Evolutionary conservation across 2,888 invertebrate genomes (phyloP).

Genomic region (Baccha elongata): DNA sequence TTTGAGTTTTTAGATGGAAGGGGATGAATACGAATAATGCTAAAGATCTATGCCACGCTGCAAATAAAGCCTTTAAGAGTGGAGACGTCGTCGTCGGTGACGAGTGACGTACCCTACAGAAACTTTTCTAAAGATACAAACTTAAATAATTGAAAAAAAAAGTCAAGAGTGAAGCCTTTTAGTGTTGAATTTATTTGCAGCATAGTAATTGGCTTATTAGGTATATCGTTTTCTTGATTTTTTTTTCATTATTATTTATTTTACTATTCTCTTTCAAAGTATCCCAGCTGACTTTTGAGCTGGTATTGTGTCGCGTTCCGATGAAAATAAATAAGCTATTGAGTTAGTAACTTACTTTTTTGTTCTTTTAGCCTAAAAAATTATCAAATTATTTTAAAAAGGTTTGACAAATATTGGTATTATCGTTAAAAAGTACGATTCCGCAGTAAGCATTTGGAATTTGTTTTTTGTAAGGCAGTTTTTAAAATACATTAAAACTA

Average conservation of each 20-base stretch:
- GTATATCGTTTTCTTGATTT: conserved; percentile 56
- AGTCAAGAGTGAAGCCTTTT: background rate
- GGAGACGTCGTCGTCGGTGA: background rate
- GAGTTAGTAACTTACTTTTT: background rate
- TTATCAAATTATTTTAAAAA: no score
- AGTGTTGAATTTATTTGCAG: conserved; percentile 21
- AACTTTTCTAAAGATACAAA: conserved; percentile 50
- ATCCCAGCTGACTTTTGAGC: background rate
- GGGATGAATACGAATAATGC: background rate
- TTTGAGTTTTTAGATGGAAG: conserved; percentile 10
- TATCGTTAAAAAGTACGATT: no score
- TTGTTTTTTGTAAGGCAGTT: no score
- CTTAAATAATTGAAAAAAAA: conserved; percentile 29
- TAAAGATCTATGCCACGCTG: background rate
- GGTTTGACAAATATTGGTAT: no score
- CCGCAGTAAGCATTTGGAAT: no score
- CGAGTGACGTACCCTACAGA: background rate
- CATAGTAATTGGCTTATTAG: conserved; percentile 64
- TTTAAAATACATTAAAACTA: no score
- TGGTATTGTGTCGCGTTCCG: background rate
- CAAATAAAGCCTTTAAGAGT: background rate
- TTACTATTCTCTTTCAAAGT: background rate
- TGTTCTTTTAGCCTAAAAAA: background rate
- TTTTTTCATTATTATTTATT: conserved; percentile 59
- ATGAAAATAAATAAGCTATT: background rate